Base-by-base conservation (phyloP, 2,113 vertebrate species). In the Campylomormyrus tamandua region DNA sequence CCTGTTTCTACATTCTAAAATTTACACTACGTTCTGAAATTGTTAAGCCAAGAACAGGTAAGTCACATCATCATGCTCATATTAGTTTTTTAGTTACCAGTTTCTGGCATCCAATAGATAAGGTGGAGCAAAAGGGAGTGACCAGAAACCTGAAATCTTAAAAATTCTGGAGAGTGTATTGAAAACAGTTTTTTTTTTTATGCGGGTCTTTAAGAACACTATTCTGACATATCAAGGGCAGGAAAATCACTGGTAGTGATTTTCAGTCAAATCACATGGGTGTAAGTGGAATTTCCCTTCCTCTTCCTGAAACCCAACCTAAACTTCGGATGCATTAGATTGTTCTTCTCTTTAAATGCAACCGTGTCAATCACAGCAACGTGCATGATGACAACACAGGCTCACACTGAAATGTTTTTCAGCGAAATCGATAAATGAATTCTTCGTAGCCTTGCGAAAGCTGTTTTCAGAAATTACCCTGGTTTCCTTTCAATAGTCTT, bases 401-500 rank as follows among this genome's bases (percentile, higher is more conserved):
- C 13, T 7, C 35, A 80, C 74, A 80, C 5, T 8, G 35, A 80
- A 42, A 80, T 19, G 35, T 80, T 19, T 80, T n/a, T 17, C 17
- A 17, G 10, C 15, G 0, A 80, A 42, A 80, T 80, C 35, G 7
- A 42, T 80, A 42, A 80, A 42, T 39, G 15, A 80, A 42, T 80
- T 42, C 74, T 42, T 7, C 5, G 10, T 39, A 80, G 35, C 35
- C 13, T 80, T 84, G 5, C 17, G 3, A 66, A 27, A 86, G 35
- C 80, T n/a, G 83, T 42, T 86, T 85, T 53, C 42, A 62, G 50
- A 87, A 70, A 70, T 52, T 5, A 53, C n/a, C 53, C 84, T 90
- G 58, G 83, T 66, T 90, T 49, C 31, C 35, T 70, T 58, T 84
- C 89, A 87, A n/a, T 35, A 17, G 5, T 45, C 46, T 58, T 90